phyloP scores from a whole-genome alignment of 2,797 vertebrate genomes.

The Carapus acus region DNA sequence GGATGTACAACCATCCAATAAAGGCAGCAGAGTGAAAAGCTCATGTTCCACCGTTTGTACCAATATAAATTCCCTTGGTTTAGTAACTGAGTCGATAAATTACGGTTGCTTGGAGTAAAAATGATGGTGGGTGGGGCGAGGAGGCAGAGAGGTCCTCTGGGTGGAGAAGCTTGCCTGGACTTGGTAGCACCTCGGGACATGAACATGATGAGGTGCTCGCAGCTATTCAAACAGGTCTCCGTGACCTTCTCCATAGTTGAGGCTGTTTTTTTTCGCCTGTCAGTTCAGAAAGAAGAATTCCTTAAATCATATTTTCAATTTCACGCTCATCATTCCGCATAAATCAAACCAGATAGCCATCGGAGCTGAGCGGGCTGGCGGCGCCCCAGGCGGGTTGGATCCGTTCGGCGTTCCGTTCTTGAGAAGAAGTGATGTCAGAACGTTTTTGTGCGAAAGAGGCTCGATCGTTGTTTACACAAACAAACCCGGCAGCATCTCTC shows the following conservation, averaged over 20 bases:
- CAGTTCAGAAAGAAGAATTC: conserved; percentile 17
- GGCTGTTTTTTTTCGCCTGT: conserved; percentile 15
- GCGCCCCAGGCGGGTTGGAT: too few relatives aligned
- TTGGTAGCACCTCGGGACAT: conserved; percentile 15
- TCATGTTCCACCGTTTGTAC: too few relatives aligned
- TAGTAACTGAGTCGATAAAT: too few relatives aligned
- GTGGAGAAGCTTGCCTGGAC: conserved; percentile 34
- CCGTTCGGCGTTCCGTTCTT: too few relatives aligned
- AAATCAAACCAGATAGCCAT: conserved; percentile 11
- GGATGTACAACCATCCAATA: too few relatives aligned
- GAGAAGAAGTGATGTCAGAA: too few relatives aligned
- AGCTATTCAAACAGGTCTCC: conserved; percentile 2
- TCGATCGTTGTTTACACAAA: too few relatives aligned
- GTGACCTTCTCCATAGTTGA: conserved; percentile 25
- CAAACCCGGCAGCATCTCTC: too few relatives aligned
- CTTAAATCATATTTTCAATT: conserved; percentile 4
- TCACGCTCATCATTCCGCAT: neutral
- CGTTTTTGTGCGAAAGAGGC: too few relatives aligned
- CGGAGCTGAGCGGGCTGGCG: too few relatives aligned
- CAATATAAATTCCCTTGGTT: too few relatives aligned
- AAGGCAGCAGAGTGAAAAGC: too few relatives aligned
- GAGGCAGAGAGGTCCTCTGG: neutral
- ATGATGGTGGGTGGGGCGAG: neutral
- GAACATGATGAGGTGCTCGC: neutral
- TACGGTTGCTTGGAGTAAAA: neutral